Evolutionary conservation across 2,888 invertebrate species (phyloP).

Genomic region (Argyra leucocephala): DNA sequence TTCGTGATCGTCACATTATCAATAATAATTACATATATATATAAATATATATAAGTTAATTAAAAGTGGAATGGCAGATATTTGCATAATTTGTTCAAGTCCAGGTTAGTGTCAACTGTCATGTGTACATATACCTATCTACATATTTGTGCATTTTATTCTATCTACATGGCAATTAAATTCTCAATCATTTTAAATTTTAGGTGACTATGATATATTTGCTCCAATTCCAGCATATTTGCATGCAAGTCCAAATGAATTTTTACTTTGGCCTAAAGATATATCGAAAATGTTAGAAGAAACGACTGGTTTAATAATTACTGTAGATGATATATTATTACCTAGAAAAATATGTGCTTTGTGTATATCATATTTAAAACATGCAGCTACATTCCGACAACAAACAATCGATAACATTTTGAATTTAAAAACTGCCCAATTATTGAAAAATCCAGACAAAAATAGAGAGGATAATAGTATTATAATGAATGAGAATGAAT

Average conservation of each 20-base stretch:
- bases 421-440: constrained; percentile 29
- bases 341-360: constrained; percentile 39
- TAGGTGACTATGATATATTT: constrained; percentile 36
- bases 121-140: no score
- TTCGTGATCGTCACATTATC: no score
- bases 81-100: background rate
- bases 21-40: no score
- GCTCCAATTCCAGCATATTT: constrained; percentile 40
- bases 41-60: no score
- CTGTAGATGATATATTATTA: constrained; percentile 36
- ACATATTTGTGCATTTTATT: background rate
- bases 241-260: constrained; percentile 38
- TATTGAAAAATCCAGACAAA: constrained; percentile 12
- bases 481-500: constrained; percentile 32
- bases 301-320: constrained; percentile 39
- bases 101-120: background rate
- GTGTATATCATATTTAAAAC: constrained; percentile 42
- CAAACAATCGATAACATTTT: constrained; percentile 37
- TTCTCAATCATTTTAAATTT: background rate
- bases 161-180: background rate
- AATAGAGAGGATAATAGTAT: constrained; percentile 22
- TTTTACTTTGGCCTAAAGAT: constrained; percentile 37
- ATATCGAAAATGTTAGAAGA: constrained; percentile 38
- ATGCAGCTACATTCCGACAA: constrained; percentile 40
- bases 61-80: background rate